Conservation (phyloP, 2,888 invertebrate species). For the Drosophila gaucha region DNA sequence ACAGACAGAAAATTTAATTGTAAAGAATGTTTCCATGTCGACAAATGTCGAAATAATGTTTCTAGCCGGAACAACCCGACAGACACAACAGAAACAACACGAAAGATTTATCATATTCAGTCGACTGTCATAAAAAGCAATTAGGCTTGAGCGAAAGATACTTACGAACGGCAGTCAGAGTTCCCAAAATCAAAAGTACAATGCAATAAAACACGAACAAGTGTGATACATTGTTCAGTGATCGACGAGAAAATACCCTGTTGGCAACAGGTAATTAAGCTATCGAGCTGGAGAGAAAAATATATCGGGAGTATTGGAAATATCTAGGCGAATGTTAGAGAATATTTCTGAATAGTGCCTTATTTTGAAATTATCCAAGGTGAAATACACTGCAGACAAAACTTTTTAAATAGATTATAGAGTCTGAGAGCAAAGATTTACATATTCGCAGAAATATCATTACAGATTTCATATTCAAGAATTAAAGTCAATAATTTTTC, state of each 20-base stretch:
- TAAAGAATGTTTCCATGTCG: slow-evolving; percentile 64
- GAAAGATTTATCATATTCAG: slow-evolving; percentile 75
- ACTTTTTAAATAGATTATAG: no score
- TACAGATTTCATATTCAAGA: not conserved
- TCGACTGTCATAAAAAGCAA: slow-evolving; percentile 77
- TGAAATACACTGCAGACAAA: no score
- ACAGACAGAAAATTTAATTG: slow-evolving; percentile 68
- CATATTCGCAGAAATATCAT: not conserved
- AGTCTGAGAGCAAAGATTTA: no score
- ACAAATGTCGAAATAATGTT: slow-evolving; percentile 63
- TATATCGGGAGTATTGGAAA: not conserved
- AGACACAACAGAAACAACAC: slow-evolving; percentile 24
- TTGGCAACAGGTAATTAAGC: not conserved
- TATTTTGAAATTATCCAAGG: no score
- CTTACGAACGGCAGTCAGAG: slow-evolving; percentile 51
- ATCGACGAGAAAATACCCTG: slow-evolving; percentile 10
- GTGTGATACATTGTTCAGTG: not conserved
- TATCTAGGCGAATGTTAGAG: not conserved
- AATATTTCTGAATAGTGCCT: no score
- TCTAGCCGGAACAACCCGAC: slow-evolving; percentile 30
- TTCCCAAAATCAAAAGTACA: slow-evolving; percentile 55
- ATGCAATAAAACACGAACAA: slow-evolving; percentile 41
- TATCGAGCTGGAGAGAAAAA: not conserved
- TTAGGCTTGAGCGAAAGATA: slow-evolving; percentile 66
- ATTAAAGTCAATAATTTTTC: no score